These are phyloP conservation scores for Epicampocera succincta DNA, from an alignment of 2,888 invertebrate genomes.

Conservation along the genomic window DNA sequence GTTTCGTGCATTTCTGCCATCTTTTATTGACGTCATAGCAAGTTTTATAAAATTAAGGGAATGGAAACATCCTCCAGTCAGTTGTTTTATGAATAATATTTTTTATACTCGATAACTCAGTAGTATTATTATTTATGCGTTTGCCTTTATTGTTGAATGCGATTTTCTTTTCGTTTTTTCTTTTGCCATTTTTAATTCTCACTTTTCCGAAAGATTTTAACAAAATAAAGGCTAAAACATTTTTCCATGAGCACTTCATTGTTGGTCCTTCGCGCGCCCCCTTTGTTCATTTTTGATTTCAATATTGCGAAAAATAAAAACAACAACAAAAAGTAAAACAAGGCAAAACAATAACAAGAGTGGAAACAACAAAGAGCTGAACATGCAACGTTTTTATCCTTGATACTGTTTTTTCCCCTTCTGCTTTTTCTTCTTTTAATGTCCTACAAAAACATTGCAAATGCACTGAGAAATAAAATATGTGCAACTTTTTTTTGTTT, in stretches of 20 bases:
- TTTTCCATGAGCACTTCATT: slow-evolving; percentile 7
- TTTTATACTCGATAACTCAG: too few species aligned
- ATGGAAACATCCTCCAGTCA: too few species aligned
- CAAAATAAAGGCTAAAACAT: not conserved
- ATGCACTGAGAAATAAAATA: slow-evolving; percentile 4
- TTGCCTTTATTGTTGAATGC: not conserved
- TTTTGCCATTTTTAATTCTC: not conserved
- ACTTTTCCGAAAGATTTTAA: not conserved
- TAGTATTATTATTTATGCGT: too few species aligned
- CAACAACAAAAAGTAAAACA: slow-evolving; percentile 1
- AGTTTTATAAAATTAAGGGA: too few species aligned
- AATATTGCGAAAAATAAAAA: slow-evolving; percentile 2
- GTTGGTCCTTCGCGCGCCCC: not conserved
- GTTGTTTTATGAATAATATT: too few species aligned
- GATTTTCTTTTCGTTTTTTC: not conserved
- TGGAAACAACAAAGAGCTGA: slow-evolving; percentile 13
- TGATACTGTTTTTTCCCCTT: slow-evolving; percentile 13
- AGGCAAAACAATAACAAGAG: not conserved
- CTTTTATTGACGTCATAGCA: too few species aligned
- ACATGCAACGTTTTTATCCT: slow-evolving; percentile 15
- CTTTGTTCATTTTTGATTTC: slow-evolving; percentile 11
- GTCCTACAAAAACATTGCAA: slow-evolving; percentile 17
- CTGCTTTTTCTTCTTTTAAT: not conserved
- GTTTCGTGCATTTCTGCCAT: too few species aligned
- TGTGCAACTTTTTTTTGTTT: not conserved